Percentiles rank a stretch among this genome's conserved stretches.
Evolutionary conservation across 2,113 vertebrate species (phyloP).

Genomic region (Promerops cafer): DNA sequence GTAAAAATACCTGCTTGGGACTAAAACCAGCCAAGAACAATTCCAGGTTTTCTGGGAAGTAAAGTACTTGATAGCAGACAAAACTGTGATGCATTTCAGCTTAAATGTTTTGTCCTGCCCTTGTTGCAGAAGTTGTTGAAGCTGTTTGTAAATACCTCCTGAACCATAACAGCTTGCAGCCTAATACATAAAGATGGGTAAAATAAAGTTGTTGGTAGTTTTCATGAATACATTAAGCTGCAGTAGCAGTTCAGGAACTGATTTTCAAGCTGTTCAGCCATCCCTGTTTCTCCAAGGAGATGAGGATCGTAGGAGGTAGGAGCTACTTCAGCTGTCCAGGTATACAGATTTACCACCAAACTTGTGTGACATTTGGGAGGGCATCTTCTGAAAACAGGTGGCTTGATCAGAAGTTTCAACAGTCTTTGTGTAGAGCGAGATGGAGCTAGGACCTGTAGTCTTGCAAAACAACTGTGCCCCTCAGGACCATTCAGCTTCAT

Average conservation of each 20-base stretch:
- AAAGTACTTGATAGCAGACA: not conserved
- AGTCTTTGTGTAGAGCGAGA: not conserved
- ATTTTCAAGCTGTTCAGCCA: not conserved
- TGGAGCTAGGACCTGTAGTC: not conserved
- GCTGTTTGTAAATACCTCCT: not conserved
- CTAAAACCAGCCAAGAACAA: not conserved
- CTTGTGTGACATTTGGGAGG: accelerated
- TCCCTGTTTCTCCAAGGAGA: not conserved
- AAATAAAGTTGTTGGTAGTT: not conserved
- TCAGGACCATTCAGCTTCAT: not conserved
- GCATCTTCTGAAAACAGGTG: not conserved
- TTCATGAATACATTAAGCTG: not conserved
- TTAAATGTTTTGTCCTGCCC: not conserved
- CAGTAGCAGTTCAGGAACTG: not conserved
- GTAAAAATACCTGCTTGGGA: not conserved
- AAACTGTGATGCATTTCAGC: not conserved
- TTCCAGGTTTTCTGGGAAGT: not conserved
- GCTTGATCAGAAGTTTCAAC: not conserved
- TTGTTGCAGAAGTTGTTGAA: not conserved
- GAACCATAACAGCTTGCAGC: not conserved
- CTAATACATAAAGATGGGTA: not conserved
- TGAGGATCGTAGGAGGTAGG: accelerated
- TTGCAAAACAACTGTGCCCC: not conserved
- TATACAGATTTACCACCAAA: not conserved
- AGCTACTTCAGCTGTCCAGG: not conserved